phyloP scores from a whole-genome alignment of 2,113 vertebrate genomes.

The Plectropomus leopardus region DNA sequence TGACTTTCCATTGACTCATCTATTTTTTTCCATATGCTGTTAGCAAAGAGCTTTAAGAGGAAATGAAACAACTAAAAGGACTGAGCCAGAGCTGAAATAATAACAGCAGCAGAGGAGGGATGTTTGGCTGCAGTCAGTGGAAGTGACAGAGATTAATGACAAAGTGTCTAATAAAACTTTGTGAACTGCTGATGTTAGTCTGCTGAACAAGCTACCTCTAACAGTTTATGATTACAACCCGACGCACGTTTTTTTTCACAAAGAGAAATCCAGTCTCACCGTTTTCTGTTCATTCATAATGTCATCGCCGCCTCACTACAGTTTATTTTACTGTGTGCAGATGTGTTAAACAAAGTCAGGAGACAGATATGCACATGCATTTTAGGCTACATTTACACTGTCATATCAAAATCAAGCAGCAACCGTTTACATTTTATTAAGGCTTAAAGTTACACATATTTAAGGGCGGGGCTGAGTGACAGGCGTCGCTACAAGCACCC shows the following conservation, averaged over 20 bases:
- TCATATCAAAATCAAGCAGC: no score
- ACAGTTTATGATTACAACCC: neutral
- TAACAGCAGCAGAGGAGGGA: neutral
- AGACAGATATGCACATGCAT: neutral
- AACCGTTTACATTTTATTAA: no score
- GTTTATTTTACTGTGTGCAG: no score
- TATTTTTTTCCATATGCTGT: neutral
- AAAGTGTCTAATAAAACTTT: neutral
- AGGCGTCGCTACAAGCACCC: no score
- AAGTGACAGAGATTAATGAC: neutral
- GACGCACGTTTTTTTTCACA: no score
- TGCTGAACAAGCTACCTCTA: neutral
- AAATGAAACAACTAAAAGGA: constrained; percentile 21
- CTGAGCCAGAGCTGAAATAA: no score
- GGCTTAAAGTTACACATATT: no score
- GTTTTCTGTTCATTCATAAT: no score
- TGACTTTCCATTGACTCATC: constrained; percentile 7
- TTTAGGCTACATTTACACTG: neutral
- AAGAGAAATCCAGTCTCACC: neutral
- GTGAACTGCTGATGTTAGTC: neutral
- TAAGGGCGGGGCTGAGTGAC: no score
- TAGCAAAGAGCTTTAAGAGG: constrained; percentile 7
- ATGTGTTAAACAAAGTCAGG: no score
- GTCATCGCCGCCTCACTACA: no score
- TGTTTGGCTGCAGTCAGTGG: neutral